Percentiles rank a stretch among this genome's conserved stretches.
Conservation (phyloP, 2,113 vertebrate genomes). For the Nestor notabilis region DNA sequence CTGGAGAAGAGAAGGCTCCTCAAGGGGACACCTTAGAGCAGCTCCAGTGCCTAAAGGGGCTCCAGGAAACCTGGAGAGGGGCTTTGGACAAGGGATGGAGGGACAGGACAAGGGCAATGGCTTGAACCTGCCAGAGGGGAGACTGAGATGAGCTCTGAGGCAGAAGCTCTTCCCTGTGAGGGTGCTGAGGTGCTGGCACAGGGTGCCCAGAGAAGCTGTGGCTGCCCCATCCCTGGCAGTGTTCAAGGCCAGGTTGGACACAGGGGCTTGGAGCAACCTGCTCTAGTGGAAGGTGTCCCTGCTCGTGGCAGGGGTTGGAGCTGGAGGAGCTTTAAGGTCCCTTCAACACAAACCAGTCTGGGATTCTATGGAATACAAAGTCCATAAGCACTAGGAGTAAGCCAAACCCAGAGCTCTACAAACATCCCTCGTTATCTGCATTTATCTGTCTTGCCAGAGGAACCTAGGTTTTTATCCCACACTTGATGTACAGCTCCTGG, state of each 20-base stretch:
- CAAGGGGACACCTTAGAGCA: not conserved
- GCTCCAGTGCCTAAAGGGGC: not conserved
- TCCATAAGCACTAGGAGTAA: not conserved
- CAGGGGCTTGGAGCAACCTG: no score
- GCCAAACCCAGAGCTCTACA: not conserved
- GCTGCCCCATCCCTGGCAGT: no score
- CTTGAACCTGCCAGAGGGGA: no score
- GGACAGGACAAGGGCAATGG: no score
- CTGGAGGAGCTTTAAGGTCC: fast-evolving
- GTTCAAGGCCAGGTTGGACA: no score
- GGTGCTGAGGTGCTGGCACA: no score
- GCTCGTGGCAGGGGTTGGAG: fast-evolving
- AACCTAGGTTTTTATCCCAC: not conserved
- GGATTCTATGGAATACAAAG: not conserved
- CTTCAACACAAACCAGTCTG: not conserved
- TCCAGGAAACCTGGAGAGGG: not conserved
- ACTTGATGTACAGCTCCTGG: not conserved
- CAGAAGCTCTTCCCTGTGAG: no score
- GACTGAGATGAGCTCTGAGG: no score
- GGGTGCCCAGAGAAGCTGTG: no score
- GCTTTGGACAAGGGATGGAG: no score
- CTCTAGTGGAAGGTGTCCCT: not conserved
- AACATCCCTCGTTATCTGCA: not conserved
- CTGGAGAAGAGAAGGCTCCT: not conserved
- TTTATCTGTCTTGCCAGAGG: not conserved